Evolutionary conservation across 1,140 invertebrate genomes (phyloP).

Genomic region (Drosophila lacertosa): DNA sequence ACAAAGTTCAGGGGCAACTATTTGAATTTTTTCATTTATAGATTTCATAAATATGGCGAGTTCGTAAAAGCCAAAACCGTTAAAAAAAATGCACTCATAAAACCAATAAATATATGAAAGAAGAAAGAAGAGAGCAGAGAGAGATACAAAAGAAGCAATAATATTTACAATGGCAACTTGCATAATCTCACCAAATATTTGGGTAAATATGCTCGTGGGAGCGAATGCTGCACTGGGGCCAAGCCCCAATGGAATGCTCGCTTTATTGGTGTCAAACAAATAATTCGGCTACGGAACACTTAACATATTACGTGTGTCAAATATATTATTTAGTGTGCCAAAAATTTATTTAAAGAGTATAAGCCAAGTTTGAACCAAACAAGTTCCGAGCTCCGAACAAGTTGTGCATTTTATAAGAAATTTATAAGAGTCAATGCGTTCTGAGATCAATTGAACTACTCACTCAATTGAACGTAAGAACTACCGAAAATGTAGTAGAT

Average conservation of each 20-base stretch:
- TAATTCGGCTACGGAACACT: background rate
- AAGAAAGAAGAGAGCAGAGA: background rate
- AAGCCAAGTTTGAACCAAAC: too few relatives aligned
- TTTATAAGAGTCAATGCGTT: too few relatives aligned
- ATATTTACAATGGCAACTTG: slow-evolving; percentile 35
- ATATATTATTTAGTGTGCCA: too few relatives aligned
- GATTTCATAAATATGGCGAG: background rate
- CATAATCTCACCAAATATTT: slow-evolving; percentile 37
- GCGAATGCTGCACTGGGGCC: slow-evolving; percentile 25
- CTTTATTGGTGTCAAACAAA: slow-evolving; percentile 11
- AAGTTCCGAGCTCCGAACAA: too few relatives aligned
- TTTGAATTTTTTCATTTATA: background rate
- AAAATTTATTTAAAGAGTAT: too few relatives aligned
- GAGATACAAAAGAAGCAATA: slow-evolving; percentile 22
- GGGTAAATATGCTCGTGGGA: slow-evolving; percentile 15
- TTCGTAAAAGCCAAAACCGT: slow-evolving; percentile 16
- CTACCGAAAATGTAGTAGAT: too few relatives aligned
- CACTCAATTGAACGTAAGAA: too few relatives aligned
- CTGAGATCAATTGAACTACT: too few relatives aligned
- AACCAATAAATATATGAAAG: slow-evolving; percentile 23
- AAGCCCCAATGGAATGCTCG: slow-evolving; percentile 7
- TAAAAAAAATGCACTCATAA: slow-evolving; percentile 33
- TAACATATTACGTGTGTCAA: background rate
- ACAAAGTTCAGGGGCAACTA: background rate
- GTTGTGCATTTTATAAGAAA: too few relatives aligned